Conservation (phyloP, 2,888 invertebrate species). For the Plebejus melissa region DNA sequence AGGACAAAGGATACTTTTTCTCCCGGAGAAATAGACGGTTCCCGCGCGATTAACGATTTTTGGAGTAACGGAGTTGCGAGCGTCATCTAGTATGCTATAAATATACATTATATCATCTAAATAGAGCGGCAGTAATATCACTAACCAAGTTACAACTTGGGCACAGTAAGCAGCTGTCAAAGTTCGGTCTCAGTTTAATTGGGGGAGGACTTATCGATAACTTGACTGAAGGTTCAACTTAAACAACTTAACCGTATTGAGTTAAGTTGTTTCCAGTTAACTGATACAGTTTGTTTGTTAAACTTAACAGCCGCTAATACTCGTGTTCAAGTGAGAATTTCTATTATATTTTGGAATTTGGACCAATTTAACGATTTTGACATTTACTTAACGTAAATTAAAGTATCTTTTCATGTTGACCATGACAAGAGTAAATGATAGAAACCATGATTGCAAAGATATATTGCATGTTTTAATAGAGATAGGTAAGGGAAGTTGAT, state of each 20-base stretch:
- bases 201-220: slow-evolving; percentile 21
- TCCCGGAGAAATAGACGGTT: no score
- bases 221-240: slow-evolving; percentile 19
- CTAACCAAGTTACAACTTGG: not conserved
- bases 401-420: no score
- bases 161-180: slow-evolving; percentile 4
- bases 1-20: no score
- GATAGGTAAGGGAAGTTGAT: no score
- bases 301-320: not conserved
- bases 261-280: slow-evolving; percentile 13
- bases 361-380: no score
- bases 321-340: not conserved
- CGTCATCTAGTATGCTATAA: not conserved
- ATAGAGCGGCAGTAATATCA: not conserved
- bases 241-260: slow-evolving; percentile 23
- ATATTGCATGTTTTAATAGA: no score
- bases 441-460: no score
- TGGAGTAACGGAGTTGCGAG: no score
- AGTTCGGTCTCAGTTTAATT: slow-evolving; percentile 22
- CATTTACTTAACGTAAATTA: no score
- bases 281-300: slow-evolving; percentile 11
- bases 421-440: no score
- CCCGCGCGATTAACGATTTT: not conserved
- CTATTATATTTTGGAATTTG: no score
- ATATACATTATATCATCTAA: not conserved